These are phyloP conservation scores for Actenoides lindsayi DNA, from an alignment of 2,113 vertebrate genomes.

Conservation along the genomic window DNA sequence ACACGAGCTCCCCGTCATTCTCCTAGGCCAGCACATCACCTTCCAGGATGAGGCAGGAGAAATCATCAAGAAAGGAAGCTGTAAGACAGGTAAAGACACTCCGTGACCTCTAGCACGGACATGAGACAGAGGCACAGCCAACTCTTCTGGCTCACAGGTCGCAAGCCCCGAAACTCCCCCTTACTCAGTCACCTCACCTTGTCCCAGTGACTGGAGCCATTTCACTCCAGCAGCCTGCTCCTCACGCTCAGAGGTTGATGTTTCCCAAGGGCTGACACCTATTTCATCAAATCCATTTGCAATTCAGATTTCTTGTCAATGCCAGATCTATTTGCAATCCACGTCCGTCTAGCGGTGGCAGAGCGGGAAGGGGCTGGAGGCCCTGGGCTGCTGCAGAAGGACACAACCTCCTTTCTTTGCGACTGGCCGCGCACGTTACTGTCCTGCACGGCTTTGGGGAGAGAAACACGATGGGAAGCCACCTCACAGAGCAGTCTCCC, in stretches of 20 bases:
- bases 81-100: background rate
- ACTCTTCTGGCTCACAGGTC: background rate
- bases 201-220: background rate
- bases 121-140: background rate
- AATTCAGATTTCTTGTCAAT: conserved; percentile 40
- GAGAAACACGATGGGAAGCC: background rate
- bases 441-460: background rate
- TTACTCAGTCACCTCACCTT: background rate
- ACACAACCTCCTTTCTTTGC: background rate
- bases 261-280: conserved; percentile 1
- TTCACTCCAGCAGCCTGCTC: background rate
- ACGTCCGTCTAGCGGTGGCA: background rate
- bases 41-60: background rate
- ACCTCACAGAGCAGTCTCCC: background rate
- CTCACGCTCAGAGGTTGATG: background rate
- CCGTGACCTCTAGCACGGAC: background rate
- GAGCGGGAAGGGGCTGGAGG: background rate
- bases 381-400: background rate
- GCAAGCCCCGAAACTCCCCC: background rate
- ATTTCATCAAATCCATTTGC: conserved; percentile 32
- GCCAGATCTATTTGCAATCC: conserved; percentile 20
- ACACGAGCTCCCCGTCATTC: background rate
- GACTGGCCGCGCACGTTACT: background rate
- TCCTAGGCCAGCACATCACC: background rate
- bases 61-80: background rate